Evolutionary conservation across 2,888 invertebrate species (phyloP).

Genomic region (Cephus rjabovi): DNA sequence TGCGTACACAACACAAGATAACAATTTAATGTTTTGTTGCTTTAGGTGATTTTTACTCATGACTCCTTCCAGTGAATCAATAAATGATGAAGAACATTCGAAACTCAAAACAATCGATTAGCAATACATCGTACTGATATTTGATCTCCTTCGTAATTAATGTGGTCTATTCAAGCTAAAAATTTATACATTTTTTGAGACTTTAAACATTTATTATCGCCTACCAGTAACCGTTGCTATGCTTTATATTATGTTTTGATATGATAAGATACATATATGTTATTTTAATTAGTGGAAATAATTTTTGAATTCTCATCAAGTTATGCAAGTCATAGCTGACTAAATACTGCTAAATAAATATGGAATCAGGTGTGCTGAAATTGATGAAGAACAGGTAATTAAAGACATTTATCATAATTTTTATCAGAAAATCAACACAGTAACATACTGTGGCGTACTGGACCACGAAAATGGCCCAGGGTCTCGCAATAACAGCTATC

Average conservation of each 20-base stretch:
- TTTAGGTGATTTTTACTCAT: background rate
- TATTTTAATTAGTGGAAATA: background rate
- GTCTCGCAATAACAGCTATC: no score
- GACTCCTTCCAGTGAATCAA: background rate
- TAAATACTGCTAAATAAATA: background rate
- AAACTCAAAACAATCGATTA: background rate
- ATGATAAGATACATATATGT: background rate
- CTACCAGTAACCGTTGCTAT: background rate
- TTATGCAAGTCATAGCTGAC: background rate
- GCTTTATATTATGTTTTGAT: background rate
- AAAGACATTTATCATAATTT: background rate
- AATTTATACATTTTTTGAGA: background rate
- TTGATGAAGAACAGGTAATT: background rate
- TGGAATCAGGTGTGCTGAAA: background rate
- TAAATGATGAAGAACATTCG: background rate
- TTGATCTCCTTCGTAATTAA: background rate
- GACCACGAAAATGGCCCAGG: no score
- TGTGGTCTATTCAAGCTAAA: background rate
- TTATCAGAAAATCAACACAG: background rate
- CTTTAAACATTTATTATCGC: background rate
- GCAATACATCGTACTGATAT: background rate
- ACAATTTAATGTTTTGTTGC: background rate
- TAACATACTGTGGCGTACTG: background rate
- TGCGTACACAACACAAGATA: background rate
- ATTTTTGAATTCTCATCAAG: background rate